Conservation (phyloP, 1,140 invertebrate species). For the Philopotamus ludificatus region DNA sequence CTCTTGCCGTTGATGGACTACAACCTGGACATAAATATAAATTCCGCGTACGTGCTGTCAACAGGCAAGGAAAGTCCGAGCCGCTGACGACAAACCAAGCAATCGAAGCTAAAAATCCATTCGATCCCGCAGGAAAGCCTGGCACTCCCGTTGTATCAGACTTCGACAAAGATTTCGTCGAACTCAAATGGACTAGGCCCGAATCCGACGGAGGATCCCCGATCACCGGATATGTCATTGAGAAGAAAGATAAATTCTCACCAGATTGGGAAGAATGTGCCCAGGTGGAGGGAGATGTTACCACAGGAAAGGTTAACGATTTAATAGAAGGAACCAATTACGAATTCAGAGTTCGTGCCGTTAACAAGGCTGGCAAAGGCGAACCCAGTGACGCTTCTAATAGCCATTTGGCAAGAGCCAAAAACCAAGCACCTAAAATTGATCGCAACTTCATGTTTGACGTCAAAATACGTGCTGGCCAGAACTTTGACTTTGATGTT, state of each 20-base stretch:
- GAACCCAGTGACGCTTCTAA: constrained; percentile 86
- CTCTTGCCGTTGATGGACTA: constrained; percentile 72
- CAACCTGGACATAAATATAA: constrained; percentile 92
- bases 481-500: constrained; percentile 91
- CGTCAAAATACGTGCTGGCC: constrained; percentile 89
- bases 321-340: constrained; percentile 89
- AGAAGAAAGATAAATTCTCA: constrained; percentile 91
- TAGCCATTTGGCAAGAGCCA: constrained; percentile 86
- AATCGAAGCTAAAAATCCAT: constrained; percentile 98
- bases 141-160: constrained; percentile 86
- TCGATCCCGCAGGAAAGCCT: constrained; percentile 80
- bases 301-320: constrained; percentile 79
- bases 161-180: constrained; percentile 91
- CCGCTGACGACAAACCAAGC: constrained; percentile 84
- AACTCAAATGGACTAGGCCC: constrained; percentile 90
- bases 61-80: constrained; percentile 94
- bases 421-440: constrained; percentile 89
- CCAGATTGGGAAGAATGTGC: constrained; percentile 86
- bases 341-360: constrained; percentile 91
- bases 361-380: constrained; percentile 92
- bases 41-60: constrained; percentile 92
- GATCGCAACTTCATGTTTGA: constrained; percentile 90
- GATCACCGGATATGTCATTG: constrained; percentile 91
- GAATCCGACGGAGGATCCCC: constrained; percentile 83
- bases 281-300: constrained; percentile 80